Conservation (phyloP, 2,113 vertebrate genomes). For the Scalopus aquaticus region DNA sequence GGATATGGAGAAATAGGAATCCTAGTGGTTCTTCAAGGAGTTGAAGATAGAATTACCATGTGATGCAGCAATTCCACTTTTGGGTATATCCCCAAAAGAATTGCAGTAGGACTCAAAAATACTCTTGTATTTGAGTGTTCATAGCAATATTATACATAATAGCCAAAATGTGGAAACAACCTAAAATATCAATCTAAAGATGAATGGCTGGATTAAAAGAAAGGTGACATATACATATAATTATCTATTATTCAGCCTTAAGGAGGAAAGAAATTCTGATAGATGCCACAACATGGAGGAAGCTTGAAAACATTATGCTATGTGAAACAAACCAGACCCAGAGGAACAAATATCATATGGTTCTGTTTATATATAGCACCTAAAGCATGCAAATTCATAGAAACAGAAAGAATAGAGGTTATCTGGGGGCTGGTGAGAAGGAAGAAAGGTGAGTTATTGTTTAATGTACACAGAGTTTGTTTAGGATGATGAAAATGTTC, state of each 20-base stretch:
- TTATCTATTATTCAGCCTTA: not conserved
- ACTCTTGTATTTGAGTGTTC: not conserved
- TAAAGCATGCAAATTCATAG: not conserved
- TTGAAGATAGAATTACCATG: not conserved
- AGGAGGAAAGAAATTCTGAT: not conserved
- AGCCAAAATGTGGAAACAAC: not conserved
- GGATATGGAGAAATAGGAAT: not conserved
- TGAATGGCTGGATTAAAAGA: not conserved
- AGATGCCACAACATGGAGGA: not conserved
- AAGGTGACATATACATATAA: not conserved
- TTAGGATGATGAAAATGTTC: not conserved
- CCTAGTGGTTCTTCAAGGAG: not conserved
- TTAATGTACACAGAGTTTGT: not conserved
- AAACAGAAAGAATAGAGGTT: not conserved
- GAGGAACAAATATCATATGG: not conserved
- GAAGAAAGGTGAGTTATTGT: not conserved
- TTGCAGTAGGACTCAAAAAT: not conserved
- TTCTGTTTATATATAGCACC: not conserved
- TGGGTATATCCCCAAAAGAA: not conserved
- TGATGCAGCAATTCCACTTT: not conserved
- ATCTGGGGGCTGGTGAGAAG: not conserved
- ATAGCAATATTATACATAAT: not conserved
- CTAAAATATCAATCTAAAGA: not conserved
- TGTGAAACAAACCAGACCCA: not conserved
- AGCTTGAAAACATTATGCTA: not conserved